These are phyloP conservation scores for Orgyia antiqua DNA, from an alignment of 2,888 invertebrate species.

Conservation along the genomic window DNA sequence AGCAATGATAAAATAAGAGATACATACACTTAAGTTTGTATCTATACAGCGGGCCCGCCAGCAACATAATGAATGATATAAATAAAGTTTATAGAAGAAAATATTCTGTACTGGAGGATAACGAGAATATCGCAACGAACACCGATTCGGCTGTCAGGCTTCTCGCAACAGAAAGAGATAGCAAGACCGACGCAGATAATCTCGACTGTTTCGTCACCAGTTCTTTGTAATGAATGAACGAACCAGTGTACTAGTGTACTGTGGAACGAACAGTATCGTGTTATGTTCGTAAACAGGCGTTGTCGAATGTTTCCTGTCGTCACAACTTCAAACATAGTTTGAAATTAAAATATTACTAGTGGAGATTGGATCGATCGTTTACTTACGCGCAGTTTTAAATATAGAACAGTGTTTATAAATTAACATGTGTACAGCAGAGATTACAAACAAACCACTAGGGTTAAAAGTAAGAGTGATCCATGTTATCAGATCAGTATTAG, in stretches of 20 bases:
- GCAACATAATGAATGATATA: too few relatives aligned
- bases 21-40: too few relatives aligned
- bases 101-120: too few relatives aligned
- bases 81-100: too few relatives aligned
- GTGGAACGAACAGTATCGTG: constrained; percentile 26
- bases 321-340: constrained; percentile 23
- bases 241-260: too few relatives aligned
- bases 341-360: constrained; percentile 18
- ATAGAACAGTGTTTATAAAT: constrained; percentile 27
- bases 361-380: constrained; percentile 16
- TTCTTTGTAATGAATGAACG: constrained; percentile 35
- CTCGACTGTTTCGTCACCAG: constrained; percentile 20
- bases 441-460: constrained; percentile 31
- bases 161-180: constrained; percentile 34
- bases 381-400: constrained; percentile 24
- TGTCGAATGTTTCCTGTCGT: constrained; percentile 18
- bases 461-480: constrained; percentile 46
- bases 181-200: constrained; percentile 30
- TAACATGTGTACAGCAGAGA: constrained; percentile 36
- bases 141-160: constrained; percentile 4
- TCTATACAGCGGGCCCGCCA: too few relatives aligned
- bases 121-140: background rate
- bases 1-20: background rate
- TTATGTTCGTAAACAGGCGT: constrained; percentile 18
- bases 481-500: constrained; percentile 43